These are phyloP conservation scores for Cavia aperea DNA, from an alignment of 2,113 vertebrate species.

Conservation along the genomic window DNA sequence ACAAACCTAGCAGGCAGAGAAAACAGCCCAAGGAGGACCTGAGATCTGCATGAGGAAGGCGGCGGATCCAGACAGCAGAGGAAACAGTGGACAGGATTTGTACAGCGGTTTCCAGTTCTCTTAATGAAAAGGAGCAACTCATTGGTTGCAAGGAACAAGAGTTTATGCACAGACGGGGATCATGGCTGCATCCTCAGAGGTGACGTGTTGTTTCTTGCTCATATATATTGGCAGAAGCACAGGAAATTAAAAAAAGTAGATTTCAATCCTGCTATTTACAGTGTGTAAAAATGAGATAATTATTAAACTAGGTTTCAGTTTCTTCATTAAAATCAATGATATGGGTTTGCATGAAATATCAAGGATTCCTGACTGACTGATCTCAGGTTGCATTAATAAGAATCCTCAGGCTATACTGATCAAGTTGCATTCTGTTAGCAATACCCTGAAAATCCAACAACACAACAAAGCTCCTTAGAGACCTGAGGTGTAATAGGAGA, in stretches of 20 bases:
- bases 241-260: not conserved
- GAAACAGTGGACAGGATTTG: not conserved
- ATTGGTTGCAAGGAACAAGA: not conserved
- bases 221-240: not conserved
- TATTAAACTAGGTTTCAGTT: not conserved
- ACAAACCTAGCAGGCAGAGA: not conserved
- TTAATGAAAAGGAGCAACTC: not conserved
- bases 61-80: not conserved
- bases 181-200: not conserved
- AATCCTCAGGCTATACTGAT: not conserved
- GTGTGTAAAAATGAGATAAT: not conserved
- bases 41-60: not conserved
- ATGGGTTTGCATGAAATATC: not conserved
- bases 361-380: not conserved
- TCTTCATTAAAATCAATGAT: not conserved
- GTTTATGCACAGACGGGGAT: not conserved
- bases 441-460: not conserved
- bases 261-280: not conserved
- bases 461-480: not conserved
- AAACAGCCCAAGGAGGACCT: not conserved
- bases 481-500: not conserved
- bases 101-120: not conserved
- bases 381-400: not conserved
- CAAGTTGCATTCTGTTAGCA: not conserved
- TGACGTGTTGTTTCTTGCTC: not conserved